phyloP scores from a whole-genome alignment of 1,140 invertebrate genomes.

The Homarus americanus region DNA sequence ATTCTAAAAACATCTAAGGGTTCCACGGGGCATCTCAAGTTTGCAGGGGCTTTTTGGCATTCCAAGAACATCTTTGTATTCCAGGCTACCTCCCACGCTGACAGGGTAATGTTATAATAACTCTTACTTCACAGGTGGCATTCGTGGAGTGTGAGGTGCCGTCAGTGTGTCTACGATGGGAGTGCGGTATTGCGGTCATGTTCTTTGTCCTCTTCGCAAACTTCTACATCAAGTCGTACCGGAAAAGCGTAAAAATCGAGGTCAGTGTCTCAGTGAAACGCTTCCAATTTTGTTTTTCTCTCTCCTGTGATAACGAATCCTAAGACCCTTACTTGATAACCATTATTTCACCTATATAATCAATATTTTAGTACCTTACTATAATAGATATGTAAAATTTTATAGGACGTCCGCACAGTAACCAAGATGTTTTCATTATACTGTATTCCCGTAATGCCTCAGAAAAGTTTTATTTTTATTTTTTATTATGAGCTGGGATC shows the following conservation, averaged over 20 bases:
- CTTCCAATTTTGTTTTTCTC: no score
- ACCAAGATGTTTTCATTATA: background rate
- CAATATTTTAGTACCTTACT: background rate
- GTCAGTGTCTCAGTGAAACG: no score
- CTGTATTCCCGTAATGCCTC: background rate
- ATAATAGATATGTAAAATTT: background rate
- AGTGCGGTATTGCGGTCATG: background rate
- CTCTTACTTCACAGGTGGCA: background rate
- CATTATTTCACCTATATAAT: background rate
- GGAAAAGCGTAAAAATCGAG: conserved; percentile 80
- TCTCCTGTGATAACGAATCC: no score
- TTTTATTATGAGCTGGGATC: background rate
- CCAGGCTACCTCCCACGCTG: no score
- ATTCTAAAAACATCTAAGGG: no score
- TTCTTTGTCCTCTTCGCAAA: conserved; percentile 18
- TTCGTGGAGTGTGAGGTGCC: conserved; percentile 37
- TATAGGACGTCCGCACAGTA: background rate
- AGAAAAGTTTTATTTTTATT: background rate
- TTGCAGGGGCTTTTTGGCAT: no score
- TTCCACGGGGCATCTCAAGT: no score
- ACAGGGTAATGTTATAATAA: no score
- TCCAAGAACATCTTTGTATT: no score
- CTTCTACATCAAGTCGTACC: conserved; percentile 83
- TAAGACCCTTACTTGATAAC: background rate
- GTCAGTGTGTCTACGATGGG: background rate